Conservation (phyloP, 2,888 invertebrate species). For the Abrostola triplasia region DNA sequence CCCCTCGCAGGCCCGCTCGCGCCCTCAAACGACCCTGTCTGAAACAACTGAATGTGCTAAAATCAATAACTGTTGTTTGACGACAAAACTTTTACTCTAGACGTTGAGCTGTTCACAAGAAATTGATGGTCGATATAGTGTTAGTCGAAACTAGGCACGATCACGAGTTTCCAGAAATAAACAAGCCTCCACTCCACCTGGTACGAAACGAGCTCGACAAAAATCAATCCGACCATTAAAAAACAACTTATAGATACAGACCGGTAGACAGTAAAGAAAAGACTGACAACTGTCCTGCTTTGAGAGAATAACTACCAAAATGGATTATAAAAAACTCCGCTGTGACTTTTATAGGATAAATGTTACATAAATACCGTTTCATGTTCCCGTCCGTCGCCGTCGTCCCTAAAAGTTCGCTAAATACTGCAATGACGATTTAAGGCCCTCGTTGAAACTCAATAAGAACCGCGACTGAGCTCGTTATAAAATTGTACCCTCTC, state of each 20-base stretch:
- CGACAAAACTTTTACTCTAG: constrained; percentile 75
- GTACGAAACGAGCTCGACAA: constrained; percentile 21
- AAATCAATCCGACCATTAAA: constrained; percentile 6
- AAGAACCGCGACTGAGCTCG: constrained; percentile 54
- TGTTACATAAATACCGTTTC: constrained; percentile 43
- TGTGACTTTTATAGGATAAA: constrained; percentile 35
- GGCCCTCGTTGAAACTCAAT: constrained; percentile 58
- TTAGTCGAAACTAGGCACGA: constrained; percentile 10
- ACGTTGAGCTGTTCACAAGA: constrained; percentile 41
- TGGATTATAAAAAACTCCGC: constrained; percentile 24
- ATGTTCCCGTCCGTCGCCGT: constrained; percentile 40
- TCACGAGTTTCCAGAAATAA: constrained; percentile 21
- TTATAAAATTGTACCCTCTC: constrained; percentile 55
- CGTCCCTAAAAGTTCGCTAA: constrained; percentile 55
- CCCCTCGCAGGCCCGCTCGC: constrained; percentile 60
- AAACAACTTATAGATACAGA: constrained; percentile 3
- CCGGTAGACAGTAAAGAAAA: constrained; percentile 15
- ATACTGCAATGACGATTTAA: constrained; percentile 61
- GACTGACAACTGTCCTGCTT: constrained; percentile 1
- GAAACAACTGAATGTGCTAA: constrained; percentile 86
- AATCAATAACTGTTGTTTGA: constrained; percentile 86
- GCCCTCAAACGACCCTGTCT: constrained; percentile 76
- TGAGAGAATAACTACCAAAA: constrained; percentile 33
- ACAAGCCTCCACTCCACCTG: constrained; percentile 19
- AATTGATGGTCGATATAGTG: constrained; percentile 25